Percentiles rank a stretch among this genome's conserved stretches.
Conservation (phyloP, 2,113 vertebrate genomes). For the Ciconia maguari region DNA sequence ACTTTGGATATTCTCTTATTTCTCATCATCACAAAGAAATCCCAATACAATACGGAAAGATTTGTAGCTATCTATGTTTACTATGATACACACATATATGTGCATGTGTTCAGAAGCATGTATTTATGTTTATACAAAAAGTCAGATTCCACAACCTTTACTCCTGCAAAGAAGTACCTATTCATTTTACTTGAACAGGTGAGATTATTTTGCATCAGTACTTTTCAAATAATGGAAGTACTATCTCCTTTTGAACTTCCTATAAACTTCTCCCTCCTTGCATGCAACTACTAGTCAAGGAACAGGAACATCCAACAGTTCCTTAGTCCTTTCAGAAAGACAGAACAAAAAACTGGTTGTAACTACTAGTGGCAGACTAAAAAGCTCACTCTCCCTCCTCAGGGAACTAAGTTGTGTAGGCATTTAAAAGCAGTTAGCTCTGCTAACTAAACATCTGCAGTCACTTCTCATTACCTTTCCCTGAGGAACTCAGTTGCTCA, state of each 20-base stretch:
- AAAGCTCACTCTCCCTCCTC: not conserved
- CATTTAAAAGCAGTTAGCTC: not conserved
- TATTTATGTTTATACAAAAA: not conserved
- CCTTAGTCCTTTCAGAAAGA: not conserved
- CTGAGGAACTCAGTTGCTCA: not conserved
- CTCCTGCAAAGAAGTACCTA: not conserved
- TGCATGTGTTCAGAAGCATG: not conserved
- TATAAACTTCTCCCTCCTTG: not conserved
- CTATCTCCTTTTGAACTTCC: not conserved
- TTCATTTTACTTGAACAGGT: not conserved
- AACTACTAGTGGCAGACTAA: not conserved
- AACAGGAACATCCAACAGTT: not conserved
- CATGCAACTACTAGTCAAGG: not conserved
- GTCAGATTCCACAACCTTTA: not conserved
- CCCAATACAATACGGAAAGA: not conserved
- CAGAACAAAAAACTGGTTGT: not conserved
- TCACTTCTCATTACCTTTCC: not conserved
- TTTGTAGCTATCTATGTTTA: not conserved
- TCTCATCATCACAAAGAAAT: not conserved
- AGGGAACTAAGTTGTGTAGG: not conserved
- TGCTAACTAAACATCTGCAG: not conserved
- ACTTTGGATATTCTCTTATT: not conserved
- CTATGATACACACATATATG: not conserved
- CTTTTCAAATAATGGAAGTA: not conserved
- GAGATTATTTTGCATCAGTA: not conserved